Evolutionary conservation across 2,113 vertebrate species (phyloP).

Genomic region (Phasianus colchicus): DNA sequence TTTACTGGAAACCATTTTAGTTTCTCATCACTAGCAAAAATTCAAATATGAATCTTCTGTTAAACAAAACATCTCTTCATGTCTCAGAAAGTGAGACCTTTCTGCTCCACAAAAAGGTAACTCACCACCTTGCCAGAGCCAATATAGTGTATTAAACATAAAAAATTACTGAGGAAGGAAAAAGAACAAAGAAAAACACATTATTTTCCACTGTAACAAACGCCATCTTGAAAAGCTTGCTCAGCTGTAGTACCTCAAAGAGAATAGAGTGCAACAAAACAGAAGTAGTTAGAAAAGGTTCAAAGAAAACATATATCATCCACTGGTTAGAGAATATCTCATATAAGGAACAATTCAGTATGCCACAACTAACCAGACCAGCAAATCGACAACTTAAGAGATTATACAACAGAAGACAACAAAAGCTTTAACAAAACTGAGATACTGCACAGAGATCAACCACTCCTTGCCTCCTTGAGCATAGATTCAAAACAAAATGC

Average conservation of each 20-base stretch:
- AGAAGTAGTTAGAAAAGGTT: not conserved
- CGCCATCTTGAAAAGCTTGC: not conserved
- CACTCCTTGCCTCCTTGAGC: not conserved
- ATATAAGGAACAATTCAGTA: not conserved
- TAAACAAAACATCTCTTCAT: not conserved
- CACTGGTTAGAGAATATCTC: not conserved
- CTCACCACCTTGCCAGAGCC: not conserved
- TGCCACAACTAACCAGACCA: not conserved
- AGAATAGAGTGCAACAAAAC: not conserved
- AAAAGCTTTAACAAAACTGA: not conserved
- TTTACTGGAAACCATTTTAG: not conserved
- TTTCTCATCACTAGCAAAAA: not conserved
- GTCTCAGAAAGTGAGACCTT: not conserved
- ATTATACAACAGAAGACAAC: not conserved
- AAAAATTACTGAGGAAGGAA: not conserved
- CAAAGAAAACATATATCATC: not conserved
- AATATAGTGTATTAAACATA: not conserved
- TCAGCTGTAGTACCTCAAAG: not conserved
- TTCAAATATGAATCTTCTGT: not conserved
- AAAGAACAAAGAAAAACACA: not conserved
- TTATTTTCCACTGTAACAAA: not conserved
- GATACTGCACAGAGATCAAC: not conserved
- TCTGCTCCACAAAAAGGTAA: not conserved
- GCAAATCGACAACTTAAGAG: not conserved
- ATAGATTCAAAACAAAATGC: not conserved